A percentile compares a stretch with the other conserved stretches of the same genome.
Conservation (phyloP, 1,140 invertebrate species). For the Ectropis grisescens region DNA sequence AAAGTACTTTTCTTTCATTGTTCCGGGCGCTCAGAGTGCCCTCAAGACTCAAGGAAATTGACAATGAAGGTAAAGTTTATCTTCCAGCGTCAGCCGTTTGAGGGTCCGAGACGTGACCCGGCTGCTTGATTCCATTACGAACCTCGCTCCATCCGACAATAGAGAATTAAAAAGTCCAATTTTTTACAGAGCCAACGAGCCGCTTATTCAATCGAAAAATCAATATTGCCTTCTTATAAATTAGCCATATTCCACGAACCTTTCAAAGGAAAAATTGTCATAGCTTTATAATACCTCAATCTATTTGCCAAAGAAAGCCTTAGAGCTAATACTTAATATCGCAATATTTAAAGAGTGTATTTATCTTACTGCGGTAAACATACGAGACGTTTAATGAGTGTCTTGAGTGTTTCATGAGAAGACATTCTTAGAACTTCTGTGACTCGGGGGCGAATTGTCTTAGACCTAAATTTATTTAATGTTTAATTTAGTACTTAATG, state of each 20-base stretch:
- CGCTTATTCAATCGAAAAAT: conserved; percentile 38
- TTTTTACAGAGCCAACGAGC: conserved; percentile 30
- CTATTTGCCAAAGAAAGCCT: too few relatives aligned
- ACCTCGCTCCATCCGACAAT: conserved; percentile 23
- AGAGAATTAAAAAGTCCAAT: conserved; percentile 43
- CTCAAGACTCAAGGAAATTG: conserved; percentile 44
- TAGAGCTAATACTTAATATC: too few relatives aligned
- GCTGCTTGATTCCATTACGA: conserved; percentile 41
- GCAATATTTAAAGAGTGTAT: too few relatives aligned
- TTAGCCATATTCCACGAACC: conserved; percentile 13
- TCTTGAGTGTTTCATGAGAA: too few relatives aligned
- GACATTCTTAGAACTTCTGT: too few relatives aligned
- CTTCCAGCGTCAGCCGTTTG: conserved; percentile 42
- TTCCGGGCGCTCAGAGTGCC: conserved; percentile 37
- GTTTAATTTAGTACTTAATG: too few relatives aligned
- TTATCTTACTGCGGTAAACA: too few relatives aligned
- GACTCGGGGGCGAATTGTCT: too few relatives aligned
- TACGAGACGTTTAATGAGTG: too few relatives aligned
- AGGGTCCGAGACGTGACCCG: conserved; percentile 32
- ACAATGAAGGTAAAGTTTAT: conserved; percentile 59
- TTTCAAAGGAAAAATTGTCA: too few relatives aligned
- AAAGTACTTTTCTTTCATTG: conserved; percentile 53
- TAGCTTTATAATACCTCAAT: too few relatives aligned
- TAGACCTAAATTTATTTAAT: too few relatives aligned
- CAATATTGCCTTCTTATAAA: conserved; percentile 28